A percentile compares a stretch with the other conserved stretches of the same genome.
These are phyloP conservation scores for Psittacula derbiana DNA, from an alignment of 2,797 vertebrate species.

Conservation along the genomic window DNA sequence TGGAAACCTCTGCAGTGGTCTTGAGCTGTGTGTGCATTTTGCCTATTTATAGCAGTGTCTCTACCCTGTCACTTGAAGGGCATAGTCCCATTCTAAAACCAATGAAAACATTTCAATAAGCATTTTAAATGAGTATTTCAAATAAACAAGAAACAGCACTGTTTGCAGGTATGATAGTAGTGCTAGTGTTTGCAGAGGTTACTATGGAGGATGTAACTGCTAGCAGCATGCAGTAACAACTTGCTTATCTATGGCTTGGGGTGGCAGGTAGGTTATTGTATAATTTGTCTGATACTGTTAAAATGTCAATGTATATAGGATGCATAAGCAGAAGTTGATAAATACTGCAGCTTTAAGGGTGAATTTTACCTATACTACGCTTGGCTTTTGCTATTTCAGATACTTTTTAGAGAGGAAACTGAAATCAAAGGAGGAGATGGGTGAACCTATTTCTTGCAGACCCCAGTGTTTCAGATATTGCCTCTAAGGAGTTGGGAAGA, in stretches of 20 bases:
- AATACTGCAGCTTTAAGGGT: not conserved
- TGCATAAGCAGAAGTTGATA: not conserved
- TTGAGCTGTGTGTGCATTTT: not conserved
- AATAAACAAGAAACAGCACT: rapidly evolving
- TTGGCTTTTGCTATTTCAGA: not conserved
- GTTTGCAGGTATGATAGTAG: not conserved
- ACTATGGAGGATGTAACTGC: not conserved
- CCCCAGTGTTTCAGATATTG: not conserved
- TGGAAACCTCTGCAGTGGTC: not conserved
- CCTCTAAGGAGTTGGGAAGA: rapidly evolving
- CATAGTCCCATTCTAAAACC: not conserved
- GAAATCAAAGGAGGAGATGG: not conserved
- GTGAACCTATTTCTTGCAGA: not conserved
- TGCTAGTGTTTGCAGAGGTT: too few species aligned
- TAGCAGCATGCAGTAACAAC: not conserved
- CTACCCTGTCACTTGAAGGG: not conserved
- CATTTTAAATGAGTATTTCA: not conserved
- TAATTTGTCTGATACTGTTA: not conserved
- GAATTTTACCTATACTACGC: not conserved
- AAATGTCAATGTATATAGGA: not conserved
- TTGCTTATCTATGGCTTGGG: not conserved
- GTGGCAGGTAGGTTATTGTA: not conserved
- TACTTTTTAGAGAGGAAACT: not conserved
- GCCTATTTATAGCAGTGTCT: not conserved
- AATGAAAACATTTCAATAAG: rapidly evolving